Evolutionary conservation across 2,888 invertebrate genomes (phyloP).

Genomic region (Sialis fuliginosa): DNA sequence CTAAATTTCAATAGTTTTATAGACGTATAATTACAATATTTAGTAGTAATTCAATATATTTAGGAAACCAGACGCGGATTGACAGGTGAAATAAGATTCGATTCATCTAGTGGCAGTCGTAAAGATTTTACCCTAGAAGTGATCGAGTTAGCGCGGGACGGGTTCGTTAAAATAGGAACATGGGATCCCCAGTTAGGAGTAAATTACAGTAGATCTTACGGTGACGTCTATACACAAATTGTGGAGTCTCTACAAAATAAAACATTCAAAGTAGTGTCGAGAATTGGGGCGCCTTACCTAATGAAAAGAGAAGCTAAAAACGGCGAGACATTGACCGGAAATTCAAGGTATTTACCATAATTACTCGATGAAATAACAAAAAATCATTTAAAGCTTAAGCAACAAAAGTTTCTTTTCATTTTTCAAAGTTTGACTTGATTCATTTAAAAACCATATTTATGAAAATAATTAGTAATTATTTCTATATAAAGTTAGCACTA

Average conservation of each 20-base stretch:
- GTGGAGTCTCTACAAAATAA: slow-evolving; percentile 29
- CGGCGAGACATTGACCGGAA: slow-evolving; percentile 45
- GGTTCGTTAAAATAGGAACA: slow-evolving; percentile 34
- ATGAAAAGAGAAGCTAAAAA: slow-evolving; percentile 35
- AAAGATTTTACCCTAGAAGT: slow-evolving; percentile 41
- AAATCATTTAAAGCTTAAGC: too few relatives aligned
- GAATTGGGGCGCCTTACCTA: slow-evolving; percentile 55
- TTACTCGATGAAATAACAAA: too few relatives aligned
- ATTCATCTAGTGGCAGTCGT: slow-evolving; percentile 42
- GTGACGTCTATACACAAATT: too few relatives aligned
- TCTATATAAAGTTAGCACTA: too few relatives aligned
- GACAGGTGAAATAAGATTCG: slow-evolving; percentile 46
- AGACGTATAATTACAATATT: neutral
- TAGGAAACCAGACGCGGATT: slow-evolving; percentile 25
- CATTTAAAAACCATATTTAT: too few relatives aligned
- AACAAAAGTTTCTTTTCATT: too few relatives aligned
- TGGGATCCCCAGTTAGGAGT: slow-evolving; percentile 23
- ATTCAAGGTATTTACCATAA: slow-evolving; percentile 30
- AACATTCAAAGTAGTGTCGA: slow-evolving; percentile 30
- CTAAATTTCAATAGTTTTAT: neutral
- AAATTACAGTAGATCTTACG: slow-evolving; percentile 9
- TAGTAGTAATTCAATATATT: neutral
- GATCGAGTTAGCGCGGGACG: slow-evolving; percentile 39
- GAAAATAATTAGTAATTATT: too few relatives aligned
- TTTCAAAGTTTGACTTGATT: too few relatives aligned